A percentile compares a stretch with the other conserved stretches of the same genome.
Conservation (phyloP, 2,888 invertebrate genomes). For the Isotomurus palustris region DNA sequence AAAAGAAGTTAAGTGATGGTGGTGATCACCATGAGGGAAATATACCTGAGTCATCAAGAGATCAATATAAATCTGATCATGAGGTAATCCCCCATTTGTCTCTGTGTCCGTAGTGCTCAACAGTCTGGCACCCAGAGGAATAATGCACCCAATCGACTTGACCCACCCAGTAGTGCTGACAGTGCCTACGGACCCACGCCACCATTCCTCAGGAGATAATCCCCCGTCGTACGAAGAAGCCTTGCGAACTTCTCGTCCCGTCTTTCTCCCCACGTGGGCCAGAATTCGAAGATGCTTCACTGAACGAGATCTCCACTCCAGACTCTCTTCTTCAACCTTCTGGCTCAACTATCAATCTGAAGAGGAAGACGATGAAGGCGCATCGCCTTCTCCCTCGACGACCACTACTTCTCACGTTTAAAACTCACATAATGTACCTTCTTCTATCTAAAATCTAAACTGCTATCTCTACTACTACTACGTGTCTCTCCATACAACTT, state of each 20-base stretch:
- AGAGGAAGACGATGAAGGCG: not conserved
- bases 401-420: too few species aligned
- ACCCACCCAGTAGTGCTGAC: constrained; percentile 38
- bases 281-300: constrained; percentile 60
- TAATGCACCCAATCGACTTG: constrained; percentile 35
- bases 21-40: too few species aligned
- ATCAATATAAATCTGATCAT: too few species aligned
- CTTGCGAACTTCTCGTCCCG: constrained; percentile 51
- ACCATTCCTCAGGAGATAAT: constrained; percentile 8
- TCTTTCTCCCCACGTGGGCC: constrained; percentile 55
- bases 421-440: too few species aligned
- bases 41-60: too few species aligned
- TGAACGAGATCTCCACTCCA: constrained; percentile 51
- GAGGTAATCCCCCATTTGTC: too few species aligned
- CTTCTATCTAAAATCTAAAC: too few species aligned
- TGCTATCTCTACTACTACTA: too few species aligned
- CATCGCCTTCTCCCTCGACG: too few species aligned
- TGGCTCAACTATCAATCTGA: constrained; percentile 18
- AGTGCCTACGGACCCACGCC: constrained; percentile 34
- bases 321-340: constrained; percentile 18
- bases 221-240: constrained; percentile 65
- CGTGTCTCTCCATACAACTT: too few species aligned
- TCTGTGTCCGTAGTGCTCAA: too few species aligned
- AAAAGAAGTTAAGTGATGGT: too few species aligned
- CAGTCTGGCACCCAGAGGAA: constrained; percentile 30